Percentiles rank a stretch among this genome's conserved stretches.
phyloP scores from a whole-genome alignment of 2,797 vertebrate genomes.

The Macropodus opercularis region DNA sequence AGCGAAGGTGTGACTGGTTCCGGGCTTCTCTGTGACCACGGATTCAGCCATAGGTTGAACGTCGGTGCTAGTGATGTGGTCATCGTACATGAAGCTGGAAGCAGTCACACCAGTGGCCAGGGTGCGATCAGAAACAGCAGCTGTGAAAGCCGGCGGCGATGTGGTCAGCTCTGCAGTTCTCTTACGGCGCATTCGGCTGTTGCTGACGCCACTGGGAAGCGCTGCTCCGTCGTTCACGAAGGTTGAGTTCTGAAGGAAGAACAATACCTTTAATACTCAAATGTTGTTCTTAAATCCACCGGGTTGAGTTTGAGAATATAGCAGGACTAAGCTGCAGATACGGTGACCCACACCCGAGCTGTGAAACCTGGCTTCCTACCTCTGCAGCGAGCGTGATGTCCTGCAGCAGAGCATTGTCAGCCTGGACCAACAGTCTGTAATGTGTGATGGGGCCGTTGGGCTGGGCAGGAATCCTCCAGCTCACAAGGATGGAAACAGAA shows the following conservation, averaged over 20 bases:
- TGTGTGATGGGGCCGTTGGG: slow-evolving; percentile 92
- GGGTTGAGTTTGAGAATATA: too few species aligned
- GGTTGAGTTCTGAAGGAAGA: slow-evolving; percentile 75
- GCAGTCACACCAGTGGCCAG: slow-evolving; percentile 58
- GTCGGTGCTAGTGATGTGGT: slow-evolving; percentile 16
- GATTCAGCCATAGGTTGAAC: slow-evolving; percentile 4
- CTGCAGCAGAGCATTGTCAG: slow-evolving; percentile 79
- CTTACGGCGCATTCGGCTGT: slow-evolving; percentile 72
- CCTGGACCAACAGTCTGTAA: slow-evolving; percentile 87
- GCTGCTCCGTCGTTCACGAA: slow-evolving; percentile 58
- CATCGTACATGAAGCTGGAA: slow-evolving; percentile 39
- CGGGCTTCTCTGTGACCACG: slow-evolving; percentile 26
- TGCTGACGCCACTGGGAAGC: slow-evolving; percentile 61
- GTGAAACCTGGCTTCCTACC: slow-evolving; percentile 73
- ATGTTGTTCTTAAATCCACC: background rate
- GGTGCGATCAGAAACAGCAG: slow-evolving; percentile 68
- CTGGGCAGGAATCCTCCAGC: slow-evolving; percentile 89
- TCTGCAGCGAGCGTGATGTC: slow-evolving; percentile 86
- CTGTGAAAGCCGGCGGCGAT: slow-evolving; percentile 76
- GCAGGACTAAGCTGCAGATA: too few species aligned
- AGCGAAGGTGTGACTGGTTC: slow-evolving; percentile 30
- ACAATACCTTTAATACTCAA: background rate
- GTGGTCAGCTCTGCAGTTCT: slow-evolving; percentile 83
- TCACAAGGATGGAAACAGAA: slow-evolving; percentile 87
- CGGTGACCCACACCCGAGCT: background rate